Percentiles rank a stretch among this genome's conserved stretches.
Conservation (phyloP, 92 coral and sea anemone genomes). For the Porites evermanni region DNA sequence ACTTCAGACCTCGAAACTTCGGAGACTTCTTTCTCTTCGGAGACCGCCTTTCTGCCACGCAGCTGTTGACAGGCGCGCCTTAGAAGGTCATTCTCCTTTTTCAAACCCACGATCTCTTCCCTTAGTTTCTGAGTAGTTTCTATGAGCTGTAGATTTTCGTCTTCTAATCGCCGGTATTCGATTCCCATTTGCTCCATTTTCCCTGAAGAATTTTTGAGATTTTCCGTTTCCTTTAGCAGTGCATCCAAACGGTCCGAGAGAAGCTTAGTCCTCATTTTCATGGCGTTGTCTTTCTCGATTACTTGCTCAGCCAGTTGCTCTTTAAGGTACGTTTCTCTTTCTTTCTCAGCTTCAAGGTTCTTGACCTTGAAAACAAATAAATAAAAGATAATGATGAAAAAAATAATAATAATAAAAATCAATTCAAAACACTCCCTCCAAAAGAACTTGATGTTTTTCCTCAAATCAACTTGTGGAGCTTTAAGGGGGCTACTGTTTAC, state of each 20-base stretch:
- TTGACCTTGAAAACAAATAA: slow-evolving; percentile 16
- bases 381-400: neutral
- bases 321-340: slow-evolving; percentile 51
- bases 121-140: slow-evolving; percentile 70
- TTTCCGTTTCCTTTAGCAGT: slow-evolving; percentile 40
- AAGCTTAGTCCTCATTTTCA: slow-evolving; percentile 45
- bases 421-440: neutral
- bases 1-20: slow-evolving; percentile 21
- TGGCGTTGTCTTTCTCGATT: slow-evolving; percentile 62
- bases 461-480: neutral
- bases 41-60: slow-evolving; percentile 51
- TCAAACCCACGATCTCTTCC: slow-evolving; percentile 73
- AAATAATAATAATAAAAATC: neutral
- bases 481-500: too few species aligned
- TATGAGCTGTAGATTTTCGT: slow-evolving; percentile 60
- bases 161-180: slow-evolving; percentile 57
- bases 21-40: slow-evolving; percentile 20
- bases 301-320: slow-evolving; percentile 57
- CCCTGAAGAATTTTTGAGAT: slow-evolving; percentile 25
- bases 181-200: slow-evolving; percentile 61
- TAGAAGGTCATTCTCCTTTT: slow-evolving; percentile 74
- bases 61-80: slow-evolving; percentile 73
- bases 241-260: slow-evolving; percentile 52
- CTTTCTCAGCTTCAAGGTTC: slow-evolving; percentile 50
- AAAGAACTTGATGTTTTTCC: too few species aligned